Evolutionary conservation across 2,113 vertebrate species (phyloP), one percentile per base, ranked within the genome.

Genomic region (Trogon melanurus): DNA sequence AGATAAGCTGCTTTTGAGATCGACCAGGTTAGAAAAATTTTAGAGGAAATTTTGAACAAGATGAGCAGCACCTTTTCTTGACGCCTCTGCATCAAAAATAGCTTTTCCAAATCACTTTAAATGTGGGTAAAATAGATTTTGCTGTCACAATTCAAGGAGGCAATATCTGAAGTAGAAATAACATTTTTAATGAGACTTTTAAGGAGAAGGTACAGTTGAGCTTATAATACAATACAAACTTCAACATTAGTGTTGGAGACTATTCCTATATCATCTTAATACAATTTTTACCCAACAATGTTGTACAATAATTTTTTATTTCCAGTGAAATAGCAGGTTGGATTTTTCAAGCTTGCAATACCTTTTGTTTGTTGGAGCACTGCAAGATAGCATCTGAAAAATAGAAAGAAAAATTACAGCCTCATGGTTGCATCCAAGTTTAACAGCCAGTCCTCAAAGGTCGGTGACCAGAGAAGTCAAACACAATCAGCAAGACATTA

Each of bases 51-150:
- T 75, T 79, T 88, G 38, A 85, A 47, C 34, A 53, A 88, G 48
- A 69, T 82, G 21, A 92, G 30, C 41, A 80, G 50, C 56, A 57
- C 38, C 29, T 96, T 78, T 80, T 80, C 48, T 81, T 69, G 65
- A 87, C 23, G 11, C 19, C 9, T 76, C 38, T 87, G 19, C 48
- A 34, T 71, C 48, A 92, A 95, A 93, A 89, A 61, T 30, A 86
- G 34, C 41, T 89, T 87, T 95, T 85, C 25, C 38, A 87, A 91
- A 96, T 81, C 45, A 69, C 61, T 21, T 89, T 75, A 81, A 67
- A 82, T 29, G n/a, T 0, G 4, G n/a, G 50, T 32, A 85, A 92
- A 87, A 72, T 64, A 32, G 61, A 51, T 89, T 81, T 71, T 93
- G 16, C 48, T 91, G 65, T 45, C 70, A 65, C 11, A 12, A 61